Evolutionary conservation across 2,113 vertebrate genomes (phyloP).

Genomic region (Leptosomus discolor): DNA sequence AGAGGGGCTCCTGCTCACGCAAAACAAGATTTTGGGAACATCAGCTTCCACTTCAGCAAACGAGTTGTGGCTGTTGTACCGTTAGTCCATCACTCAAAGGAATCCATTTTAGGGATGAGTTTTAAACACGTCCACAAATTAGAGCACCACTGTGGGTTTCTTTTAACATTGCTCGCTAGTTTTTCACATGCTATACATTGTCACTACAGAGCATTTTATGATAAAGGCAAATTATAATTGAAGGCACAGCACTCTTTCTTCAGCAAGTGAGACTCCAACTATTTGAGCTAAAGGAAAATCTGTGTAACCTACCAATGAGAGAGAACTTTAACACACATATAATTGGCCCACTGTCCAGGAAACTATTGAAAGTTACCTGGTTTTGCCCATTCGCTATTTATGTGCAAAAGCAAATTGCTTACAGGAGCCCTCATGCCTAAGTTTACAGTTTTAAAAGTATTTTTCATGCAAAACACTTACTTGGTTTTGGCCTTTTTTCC

Average conservation of each 20-base stretch:
- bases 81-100: neutral
- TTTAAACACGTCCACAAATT: neutral
- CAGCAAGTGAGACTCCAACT: neutral
- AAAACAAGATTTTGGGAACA: neutral
- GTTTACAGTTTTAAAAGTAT: neutral
- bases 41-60: neutral
- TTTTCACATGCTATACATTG: neutral
- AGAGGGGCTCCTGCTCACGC: neutral
- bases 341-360: neutral
- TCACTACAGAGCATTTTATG: neutral
- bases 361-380: neutral
- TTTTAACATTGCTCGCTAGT: neutral
- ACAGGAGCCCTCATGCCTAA: neutral
- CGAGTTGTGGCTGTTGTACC: neutral
- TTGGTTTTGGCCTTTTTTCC: neutral
- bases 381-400: neutral
- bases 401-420: neutral
- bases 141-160: rapidly evolving
- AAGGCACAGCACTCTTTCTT: neutral
- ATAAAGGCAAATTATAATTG: neutral
- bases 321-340: neutral
- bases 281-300: neutral
- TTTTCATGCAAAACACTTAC: neutral
- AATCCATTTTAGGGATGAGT: neutral
- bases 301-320: neutral